Percentiles rank a stretch among this genome's conserved stretches.
Conservation (phyloP, 2,797 vertebrate genomes). For the Cheirogaleus major region DNA sequence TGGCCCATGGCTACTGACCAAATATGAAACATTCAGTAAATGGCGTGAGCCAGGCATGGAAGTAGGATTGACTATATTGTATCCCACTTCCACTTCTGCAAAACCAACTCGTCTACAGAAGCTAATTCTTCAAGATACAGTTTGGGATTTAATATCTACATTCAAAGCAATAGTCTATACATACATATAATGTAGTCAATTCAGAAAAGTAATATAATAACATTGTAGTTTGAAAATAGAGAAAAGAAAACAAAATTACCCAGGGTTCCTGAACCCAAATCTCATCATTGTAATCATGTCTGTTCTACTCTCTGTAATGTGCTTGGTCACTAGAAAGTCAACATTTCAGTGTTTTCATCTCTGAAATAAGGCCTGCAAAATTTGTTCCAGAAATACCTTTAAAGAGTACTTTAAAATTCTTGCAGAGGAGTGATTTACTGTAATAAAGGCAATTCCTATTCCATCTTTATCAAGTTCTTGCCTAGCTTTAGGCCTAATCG, state of each 20-base stretch:
- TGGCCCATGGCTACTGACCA: background rate
- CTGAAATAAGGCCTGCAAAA: background rate
- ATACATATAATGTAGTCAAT: background rate
- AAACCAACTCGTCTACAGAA: background rate
- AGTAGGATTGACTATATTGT: background rate
- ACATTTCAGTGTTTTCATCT: background rate
- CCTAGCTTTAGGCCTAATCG: background rate
- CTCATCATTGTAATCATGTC: background rate
- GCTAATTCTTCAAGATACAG: background rate
- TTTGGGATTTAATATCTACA: background rate
- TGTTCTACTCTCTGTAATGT: background rate
- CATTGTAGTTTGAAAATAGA: background rate
- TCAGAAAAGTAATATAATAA: slow-evolving; percentile 17
- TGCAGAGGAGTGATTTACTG: background rate
- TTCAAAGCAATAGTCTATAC: background rate
- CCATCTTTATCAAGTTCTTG: background rate
- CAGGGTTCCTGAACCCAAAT: background rate
- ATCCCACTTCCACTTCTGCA: background rate
- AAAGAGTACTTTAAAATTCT: slow-evolving; percentile 15
- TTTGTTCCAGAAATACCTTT: background rate
- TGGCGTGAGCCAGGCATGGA: background rate
- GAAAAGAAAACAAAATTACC: background rate
- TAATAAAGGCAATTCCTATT: slow-evolving; percentile 21
- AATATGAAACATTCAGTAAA: slow-evolving; percentile 10
- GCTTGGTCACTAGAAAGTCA: background rate